Evolutionary conservation across 2,888 invertebrate species (phyloP).

Genomic region (Hypena proboscidalis): DNA sequence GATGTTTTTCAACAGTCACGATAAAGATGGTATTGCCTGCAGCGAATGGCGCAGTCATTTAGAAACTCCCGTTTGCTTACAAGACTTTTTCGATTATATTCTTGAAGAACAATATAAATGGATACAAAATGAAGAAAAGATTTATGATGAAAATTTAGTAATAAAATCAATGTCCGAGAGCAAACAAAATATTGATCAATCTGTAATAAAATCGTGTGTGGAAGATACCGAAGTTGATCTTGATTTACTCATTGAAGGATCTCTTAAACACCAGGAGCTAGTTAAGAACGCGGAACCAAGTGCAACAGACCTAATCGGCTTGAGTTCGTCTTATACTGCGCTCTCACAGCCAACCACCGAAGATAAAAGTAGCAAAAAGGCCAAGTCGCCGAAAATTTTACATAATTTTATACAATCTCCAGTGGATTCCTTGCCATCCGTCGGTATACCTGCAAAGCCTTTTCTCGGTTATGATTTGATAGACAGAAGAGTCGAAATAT

Average conservation of each 20-base stretch:
- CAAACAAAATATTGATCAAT: constrained; percentile 52
- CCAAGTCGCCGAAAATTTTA: constrained; percentile 57
- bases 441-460: constrained; percentile 49
- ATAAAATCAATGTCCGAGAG: constrained; percentile 52
- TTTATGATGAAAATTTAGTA: constrained; percentile 58
- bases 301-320: constrained; percentile 24
- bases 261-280: constrained; percentile 68
- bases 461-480: constrained; percentile 74
- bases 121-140: constrained; percentile 72
- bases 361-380: constrained; percentile 58
- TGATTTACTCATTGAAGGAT: constrained; percentile 75
- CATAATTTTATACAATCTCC: constrained; percentile 39
- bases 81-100: constrained; percentile 83
- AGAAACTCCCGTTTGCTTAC: constrained; percentile 78
- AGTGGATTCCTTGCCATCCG: constrained; percentile 22
- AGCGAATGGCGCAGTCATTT: constrained; percentile 78
- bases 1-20: constrained; percentile 76
- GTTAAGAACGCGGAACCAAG: constrained; percentile 42
- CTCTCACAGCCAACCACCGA: constrained; percentile 46
- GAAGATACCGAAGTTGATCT: constrained; percentile 59
- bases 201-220: constrained; percentile 58
- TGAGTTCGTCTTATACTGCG: constrained; percentile 45
- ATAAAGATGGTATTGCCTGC: constrained; percentile 66
- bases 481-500: constrained; percentile 73
- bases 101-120: constrained; percentile 78